Percentiles rank a stretch among this genome's conserved stretches.
phyloP scores from a whole-genome alignment of 2,797 vertebrate species.

The Trachops cirrhosus region DNA sequence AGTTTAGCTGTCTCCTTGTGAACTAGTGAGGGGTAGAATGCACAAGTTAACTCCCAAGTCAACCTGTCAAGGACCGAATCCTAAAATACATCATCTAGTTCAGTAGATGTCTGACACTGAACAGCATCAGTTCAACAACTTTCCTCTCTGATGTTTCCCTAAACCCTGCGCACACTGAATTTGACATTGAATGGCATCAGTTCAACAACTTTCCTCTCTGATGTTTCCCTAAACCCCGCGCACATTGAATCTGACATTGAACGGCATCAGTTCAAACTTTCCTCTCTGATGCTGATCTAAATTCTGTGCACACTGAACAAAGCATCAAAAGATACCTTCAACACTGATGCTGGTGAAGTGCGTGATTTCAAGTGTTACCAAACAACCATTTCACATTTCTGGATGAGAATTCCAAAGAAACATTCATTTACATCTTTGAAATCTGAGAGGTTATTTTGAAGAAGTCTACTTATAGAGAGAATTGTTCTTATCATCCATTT shows the following conservation, averaged over 20 bases:
- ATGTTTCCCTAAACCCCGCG: background rate
- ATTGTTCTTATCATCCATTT: background rate
- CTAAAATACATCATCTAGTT: background rate
- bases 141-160: background rate
- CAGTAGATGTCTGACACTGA: slow-evolving; percentile 28
- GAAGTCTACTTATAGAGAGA: background rate
- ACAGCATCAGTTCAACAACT: background rate
- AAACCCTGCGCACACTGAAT: background rate
- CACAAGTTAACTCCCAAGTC: slow-evolving; percentile 50
- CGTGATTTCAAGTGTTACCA: background rate
- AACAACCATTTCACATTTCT: background rate
- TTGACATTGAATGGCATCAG: slow-evolving; percentile 32
- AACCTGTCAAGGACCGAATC: slow-evolving; percentile 42
- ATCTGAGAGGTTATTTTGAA: slow-evolving; percentile 26
- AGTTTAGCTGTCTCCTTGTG: slow-evolving; percentile 29
- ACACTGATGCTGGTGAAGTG: background rate
- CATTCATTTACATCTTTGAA: background rate
- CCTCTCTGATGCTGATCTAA: slow-evolving; percentile 8
- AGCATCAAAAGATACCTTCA: slow-evolving; percentile 1
- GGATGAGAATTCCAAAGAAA: background rate
- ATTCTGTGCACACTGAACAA: background rate
- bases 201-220: background rate
- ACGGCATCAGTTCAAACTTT: background rate
- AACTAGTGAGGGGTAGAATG: background rate
- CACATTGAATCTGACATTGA: slow-evolving; percentile 3